These are phyloP conservation scores for Adela reaumurella DNA, from an alignment of 2,888 invertebrate genomes.

Conservation along the genomic window DNA sequence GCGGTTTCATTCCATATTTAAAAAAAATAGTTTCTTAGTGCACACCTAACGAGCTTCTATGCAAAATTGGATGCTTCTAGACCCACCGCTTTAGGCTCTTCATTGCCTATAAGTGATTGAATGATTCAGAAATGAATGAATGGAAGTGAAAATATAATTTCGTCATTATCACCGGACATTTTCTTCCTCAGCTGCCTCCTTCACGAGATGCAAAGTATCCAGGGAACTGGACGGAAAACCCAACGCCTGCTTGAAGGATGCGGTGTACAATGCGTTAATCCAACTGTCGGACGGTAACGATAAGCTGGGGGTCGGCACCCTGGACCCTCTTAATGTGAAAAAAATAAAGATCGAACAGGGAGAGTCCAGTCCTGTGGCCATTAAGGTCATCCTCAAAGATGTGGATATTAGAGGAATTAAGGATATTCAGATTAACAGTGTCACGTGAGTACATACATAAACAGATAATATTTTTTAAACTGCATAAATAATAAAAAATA, in stretches of 20 bases:
- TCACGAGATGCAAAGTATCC: conserved; percentile 17
- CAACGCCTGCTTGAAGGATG: conserved; percentile 17
- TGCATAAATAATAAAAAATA: no score
- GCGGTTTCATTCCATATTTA: no score
- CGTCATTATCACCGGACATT: no score
- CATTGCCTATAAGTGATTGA: no score
- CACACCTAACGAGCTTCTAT: no score
- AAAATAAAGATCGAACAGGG: background rate
- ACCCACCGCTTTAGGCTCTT: no score
- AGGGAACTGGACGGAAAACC: conserved; percentile 15
- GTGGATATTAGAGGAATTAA: conserved; percentile 6
- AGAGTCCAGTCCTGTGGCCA: conserved; percentile 4
- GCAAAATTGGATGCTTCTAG: no score
- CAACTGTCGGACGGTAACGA: conserved; percentile 14
- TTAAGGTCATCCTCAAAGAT: conserved; percentile 8
- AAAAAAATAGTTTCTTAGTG: no score
- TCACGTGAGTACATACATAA: conserved; percentile 7
- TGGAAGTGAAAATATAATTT: no score
- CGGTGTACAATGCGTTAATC: conserved; percentile 13
- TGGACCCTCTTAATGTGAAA: conserved; percentile 9
- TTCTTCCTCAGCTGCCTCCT: conserved; percentile 16
- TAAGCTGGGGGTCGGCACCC: conserved; percentile 6
- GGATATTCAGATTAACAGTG: conserved; percentile 1
- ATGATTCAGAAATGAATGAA: no score
- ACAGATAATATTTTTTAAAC: no score